Percentiles rank a stretch among this genome's conserved stretches.
Evolutionary conservation across 2,797 vertebrate genomes (phyloP).

Genomic region (Steatocranus sp.): DNA sequence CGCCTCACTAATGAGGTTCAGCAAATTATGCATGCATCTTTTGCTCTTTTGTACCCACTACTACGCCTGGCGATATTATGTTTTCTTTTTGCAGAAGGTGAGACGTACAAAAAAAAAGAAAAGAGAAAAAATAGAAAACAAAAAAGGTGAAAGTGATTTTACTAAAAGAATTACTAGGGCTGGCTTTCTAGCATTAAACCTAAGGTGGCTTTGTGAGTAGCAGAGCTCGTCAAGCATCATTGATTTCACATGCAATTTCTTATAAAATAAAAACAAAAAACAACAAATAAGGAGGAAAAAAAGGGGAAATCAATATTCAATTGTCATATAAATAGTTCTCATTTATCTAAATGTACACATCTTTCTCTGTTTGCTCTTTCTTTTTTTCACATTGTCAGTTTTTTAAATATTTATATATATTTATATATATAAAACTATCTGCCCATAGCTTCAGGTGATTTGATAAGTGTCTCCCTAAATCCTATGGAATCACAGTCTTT

Average conservation of each 20-base stretch:
- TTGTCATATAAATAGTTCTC: slow-evolving; percentile 84
- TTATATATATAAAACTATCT: slow-evolving; percentile 75
- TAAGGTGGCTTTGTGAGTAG: slow-evolving; percentile 82
- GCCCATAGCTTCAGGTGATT: slow-evolving; percentile 69
- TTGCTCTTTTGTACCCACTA: slow-evolving; percentile 86
- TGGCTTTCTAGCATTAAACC: slow-evolving; percentile 76
- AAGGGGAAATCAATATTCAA: slow-evolving; percentile 71
- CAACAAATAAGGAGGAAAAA: slow-evolving; percentile 57
- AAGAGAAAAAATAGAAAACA: background rate
- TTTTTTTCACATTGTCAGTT: slow-evolving; percentile 61
- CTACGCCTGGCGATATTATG: slow-evolving; percentile 80
- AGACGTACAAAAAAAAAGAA: slow-evolving; percentile 58
- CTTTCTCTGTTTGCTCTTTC: slow-evolving; percentile 74
- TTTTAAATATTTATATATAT: slow-evolving; percentile 30
- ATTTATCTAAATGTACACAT: slow-evolving; percentile 87
- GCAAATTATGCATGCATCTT: slow-evolving; percentile 95
- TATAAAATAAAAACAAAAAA: background rate
- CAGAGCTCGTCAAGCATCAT: slow-evolving; percentile 87
- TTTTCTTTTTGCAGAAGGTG: slow-evolving; percentile 81
- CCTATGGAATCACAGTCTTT: slow-evolving; percentile 81
- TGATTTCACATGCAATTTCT: slow-evolving; percentile 76
- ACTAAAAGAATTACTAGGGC: slow-evolving; percentile 65
- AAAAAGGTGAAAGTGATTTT: slow-evolving; percentile 32
- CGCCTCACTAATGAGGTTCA: slow-evolving; percentile 88
- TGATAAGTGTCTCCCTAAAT: slow-evolving; percentile 67